Percentiles rank a stretch among this genome's conserved stretches.
phyloP scores from a whole-genome alignment of 1,140 invertebrate species.

The Lepidurus couesii region DNA sequence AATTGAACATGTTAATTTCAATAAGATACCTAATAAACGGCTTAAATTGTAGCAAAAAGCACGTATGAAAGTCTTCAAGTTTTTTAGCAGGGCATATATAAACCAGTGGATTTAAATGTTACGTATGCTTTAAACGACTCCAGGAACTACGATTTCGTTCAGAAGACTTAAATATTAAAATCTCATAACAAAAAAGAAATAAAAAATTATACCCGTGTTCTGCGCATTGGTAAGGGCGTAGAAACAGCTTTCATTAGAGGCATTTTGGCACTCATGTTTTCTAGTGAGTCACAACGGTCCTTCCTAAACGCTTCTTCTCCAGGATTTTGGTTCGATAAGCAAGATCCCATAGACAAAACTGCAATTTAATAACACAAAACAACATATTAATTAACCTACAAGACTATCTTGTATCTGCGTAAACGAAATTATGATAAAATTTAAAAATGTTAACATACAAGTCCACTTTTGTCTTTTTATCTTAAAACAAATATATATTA shows the following conservation, averaged over 20 bases:
- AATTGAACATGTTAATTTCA: not conserved
- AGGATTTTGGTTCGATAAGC: not conserved
- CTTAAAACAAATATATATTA: no score
- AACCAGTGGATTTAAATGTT: no score
- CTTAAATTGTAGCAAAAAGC: not conserved
- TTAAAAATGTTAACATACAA: no score
- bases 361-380: not conserved
- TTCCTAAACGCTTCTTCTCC: not conserved
- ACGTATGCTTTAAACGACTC: no score
- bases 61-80: no score
- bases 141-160: no score
- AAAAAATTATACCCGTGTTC: not conserved
- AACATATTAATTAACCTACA: not conserved
- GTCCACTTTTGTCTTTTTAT: no score
- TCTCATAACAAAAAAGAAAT: not conserved
- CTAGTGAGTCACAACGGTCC: not conserved
- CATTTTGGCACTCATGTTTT: conserved; percentile 10
- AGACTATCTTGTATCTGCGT: no score
- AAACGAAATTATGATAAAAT: no score
- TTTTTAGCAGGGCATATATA: no score
- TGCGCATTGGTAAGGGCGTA: not conserved
- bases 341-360: not conserved
- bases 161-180: not conserved
- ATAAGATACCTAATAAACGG: not conserved
- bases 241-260: not conserved